Evolutionary conservation across 1,140 invertebrate genomes (phyloP), one percentile per base, ranked within the genome.

Genomic region (Cotesia typhae): DNA sequence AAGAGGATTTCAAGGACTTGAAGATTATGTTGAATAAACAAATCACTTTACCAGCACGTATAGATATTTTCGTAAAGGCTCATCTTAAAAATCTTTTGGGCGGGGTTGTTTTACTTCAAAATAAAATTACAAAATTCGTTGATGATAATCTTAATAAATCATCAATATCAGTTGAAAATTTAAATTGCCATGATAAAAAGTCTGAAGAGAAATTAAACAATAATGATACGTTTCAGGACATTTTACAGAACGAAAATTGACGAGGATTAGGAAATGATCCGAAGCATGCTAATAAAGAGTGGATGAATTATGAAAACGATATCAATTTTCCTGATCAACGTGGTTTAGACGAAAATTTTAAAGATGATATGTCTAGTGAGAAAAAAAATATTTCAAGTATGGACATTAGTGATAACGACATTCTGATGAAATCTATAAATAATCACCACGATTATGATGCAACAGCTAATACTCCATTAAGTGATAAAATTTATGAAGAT

Each of bases 71-170:
- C 12, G 20, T 60, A 4, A 20, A 35, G 28, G 59, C 28, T 28
- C 59, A 60, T 35, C 4, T 60, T 1, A 28, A 10, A 9, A 35
- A 35, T 20, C 17, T 61, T 12, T 28, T 61, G 4, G 59, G 20
- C 4, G 59, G 59, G 4, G 28, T 35, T 2, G 5, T 9, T 20
- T 10, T 28, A 35, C 35, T 61, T 6, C 4, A 61, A 5, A 28
- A 12, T 10, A 61, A 61, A 28, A 9, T 61, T 28, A 61, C 59
- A 28, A 61, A 61, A 28, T 61, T 61, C 10, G 20, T 61, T 12
- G 7, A 61, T 47, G 41, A 47, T 10, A 47, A 47, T 47, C 41
- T 47, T 6, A 47, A 47, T 47, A 7, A 47, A 47, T 47, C 41
- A 47, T 2, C 41, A 47, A 47, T 47, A 9, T 47, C 5, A 47